Evolutionary conservation across 1,140 invertebrate species (phyloP), one percentile per base, ranked within the genome.

Genomic region (Nasonia longicornis): DNA sequence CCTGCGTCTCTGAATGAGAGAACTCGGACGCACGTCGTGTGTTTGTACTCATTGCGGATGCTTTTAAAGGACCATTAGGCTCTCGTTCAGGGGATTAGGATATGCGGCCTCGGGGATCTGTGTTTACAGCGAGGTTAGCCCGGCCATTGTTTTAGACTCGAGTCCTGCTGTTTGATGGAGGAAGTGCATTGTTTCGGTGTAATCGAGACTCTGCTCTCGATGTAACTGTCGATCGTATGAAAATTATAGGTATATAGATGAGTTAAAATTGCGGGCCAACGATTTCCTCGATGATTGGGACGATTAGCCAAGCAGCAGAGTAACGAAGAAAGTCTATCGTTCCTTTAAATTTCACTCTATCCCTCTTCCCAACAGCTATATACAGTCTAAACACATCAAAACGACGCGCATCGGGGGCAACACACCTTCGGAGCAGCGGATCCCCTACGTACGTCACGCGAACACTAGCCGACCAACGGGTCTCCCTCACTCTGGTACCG

Each of bases 321-420:
- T 42, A 42, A 42, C 10, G 0, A 42, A 42, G 38, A 42, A 7
- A 42, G 10, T 42, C 38, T 42, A 42, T 11, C 38, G 4, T 42
- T 8, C 38, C 38, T 42, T 42, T 42, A 42, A 42, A 42, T 42
- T 7, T 8, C 11, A 0, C 12, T n/a, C 20, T n/a, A 58, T 58
- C 10, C 22, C 63, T 11, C 22, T 26, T 26, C 10, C 7, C 64
- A 12, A 31, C 1, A 58, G 20, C 48, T 52, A 14, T 52, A 38
- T 38, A 38, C 7, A 10, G 38, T 58, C 52, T 2, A 7, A 58
- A 58, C 20, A 58, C 16, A 16, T 1, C 45, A 16, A 48, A 48
- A 16, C 12, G 45, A 48, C 45, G 35, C 35, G 7, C 35, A 82
- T 83, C 85, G 85, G 84, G 84, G 84, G 84, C 64, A 67, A 67